Percentiles rank a stretch among this genome's conserved stretches.
phyloP scores from a whole-genome alignment of 1,140 invertebrate species.

The Platorchestia sp. region DNA sequence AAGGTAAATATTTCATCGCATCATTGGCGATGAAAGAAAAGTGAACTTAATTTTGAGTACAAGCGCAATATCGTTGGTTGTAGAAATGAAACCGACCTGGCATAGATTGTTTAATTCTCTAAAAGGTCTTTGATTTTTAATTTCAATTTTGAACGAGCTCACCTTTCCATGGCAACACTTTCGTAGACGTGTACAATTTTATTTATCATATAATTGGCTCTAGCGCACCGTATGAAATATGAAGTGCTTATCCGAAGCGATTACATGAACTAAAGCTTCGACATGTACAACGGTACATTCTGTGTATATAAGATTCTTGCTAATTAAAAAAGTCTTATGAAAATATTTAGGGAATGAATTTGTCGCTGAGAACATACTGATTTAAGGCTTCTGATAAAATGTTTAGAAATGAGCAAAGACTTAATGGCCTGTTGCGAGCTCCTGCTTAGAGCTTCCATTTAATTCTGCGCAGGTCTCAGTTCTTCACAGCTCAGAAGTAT shows the following conservation, averaged over 20 bases:
- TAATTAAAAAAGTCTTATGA: neutral
- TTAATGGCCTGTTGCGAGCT: neutral
- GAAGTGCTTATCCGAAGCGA: neutral
- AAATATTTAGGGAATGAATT: neutral
- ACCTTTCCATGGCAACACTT: neutral
- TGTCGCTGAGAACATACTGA: neutral
- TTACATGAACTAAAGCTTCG: neutral
- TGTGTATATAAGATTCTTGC: neutral
- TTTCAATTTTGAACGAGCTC: neutral
- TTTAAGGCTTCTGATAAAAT: neutral
- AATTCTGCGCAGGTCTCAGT: neutral
- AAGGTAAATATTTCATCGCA: neutral
- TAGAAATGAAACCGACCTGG: neutral
- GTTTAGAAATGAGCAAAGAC: too few species aligned
- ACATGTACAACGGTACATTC: neutral
- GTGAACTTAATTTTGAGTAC: neutral
- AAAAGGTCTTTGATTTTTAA: neutral
- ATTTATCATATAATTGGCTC: neutral
- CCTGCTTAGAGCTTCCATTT: neutral
- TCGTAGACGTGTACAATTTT: neutral
- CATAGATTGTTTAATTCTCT: neutral
- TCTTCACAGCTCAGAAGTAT: neutral
- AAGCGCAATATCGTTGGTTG: neutral
- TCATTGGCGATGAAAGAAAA: neutral
- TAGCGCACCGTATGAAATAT: neutral